Conservation (phyloP, 2,797 vertebrate species). For the Ateles fusciceps region DNA sequence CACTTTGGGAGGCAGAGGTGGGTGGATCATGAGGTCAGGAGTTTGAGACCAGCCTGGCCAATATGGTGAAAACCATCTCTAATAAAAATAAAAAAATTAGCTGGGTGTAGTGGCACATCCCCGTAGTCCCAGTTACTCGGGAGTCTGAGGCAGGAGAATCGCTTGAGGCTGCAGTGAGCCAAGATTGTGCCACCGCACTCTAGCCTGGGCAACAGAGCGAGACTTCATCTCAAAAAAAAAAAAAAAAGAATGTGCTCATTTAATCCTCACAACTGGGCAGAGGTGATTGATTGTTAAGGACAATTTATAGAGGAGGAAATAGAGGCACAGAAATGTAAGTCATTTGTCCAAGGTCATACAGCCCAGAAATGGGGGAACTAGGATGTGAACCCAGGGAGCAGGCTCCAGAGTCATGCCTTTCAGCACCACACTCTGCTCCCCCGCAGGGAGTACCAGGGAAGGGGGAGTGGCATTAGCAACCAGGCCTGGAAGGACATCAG, state of each 20-base stretch:
- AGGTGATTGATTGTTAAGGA: not conserved
- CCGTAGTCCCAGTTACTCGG: too few relatives aligned
- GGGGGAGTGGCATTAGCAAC: not conserved
- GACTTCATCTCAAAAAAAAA: too few relatives aligned
- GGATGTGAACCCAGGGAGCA: not conserved
- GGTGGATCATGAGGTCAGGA: too few relatives aligned
- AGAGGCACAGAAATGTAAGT: not conserved
- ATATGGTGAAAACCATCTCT: too few relatives aligned
- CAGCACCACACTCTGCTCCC: not conserved
- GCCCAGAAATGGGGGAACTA: not conserved
- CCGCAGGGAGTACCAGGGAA: not conserved
- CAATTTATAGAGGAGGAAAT: not conserved
- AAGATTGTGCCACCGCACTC: too few relatives aligned
- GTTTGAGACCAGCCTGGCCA: too few relatives aligned
- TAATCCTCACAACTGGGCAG: not conserved
- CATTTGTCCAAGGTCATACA: not conserved
- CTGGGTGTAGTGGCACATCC: rapidly evolving
- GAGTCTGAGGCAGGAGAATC: too few relatives aligned
- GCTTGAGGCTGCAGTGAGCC: too few relatives aligned
- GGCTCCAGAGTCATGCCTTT: not conserved
- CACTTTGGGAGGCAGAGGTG: too few relatives aligned
- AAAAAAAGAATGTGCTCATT: not conserved
- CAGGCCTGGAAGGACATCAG: not conserved
- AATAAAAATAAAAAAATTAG: too few relatives aligned
- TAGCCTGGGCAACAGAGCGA: too few relatives aligned